Conservation (phyloP, 1,140 invertebrate species). For the Chironomus tepperi region DNA sequence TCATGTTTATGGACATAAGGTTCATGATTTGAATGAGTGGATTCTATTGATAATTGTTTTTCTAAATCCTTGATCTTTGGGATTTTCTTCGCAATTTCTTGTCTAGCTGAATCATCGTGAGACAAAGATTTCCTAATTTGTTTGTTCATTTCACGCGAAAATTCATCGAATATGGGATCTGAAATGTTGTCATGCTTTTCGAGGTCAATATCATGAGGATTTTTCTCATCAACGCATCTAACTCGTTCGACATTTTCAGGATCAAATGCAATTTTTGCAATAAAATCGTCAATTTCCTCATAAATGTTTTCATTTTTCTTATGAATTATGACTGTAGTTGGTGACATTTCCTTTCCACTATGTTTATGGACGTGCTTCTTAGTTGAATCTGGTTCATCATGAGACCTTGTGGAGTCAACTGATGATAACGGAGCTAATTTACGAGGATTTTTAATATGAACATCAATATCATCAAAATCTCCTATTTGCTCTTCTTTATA, state of each 20-base stretch:
- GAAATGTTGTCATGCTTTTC: too few species aligned
- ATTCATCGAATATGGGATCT: neutral
- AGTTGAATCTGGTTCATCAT: constrained; percentile 31
- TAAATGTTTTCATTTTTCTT: constrained; percentile 49
- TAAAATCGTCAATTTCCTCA: constrained; percentile 45
- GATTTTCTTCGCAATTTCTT: too few species aligned
- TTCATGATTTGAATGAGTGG: too few species aligned
- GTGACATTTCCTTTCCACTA: constrained; percentile 17
- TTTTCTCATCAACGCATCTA: too few species aligned
- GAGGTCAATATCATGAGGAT: too few species aligned
- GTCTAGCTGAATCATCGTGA: too few species aligned
- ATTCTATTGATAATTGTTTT: too few species aligned
- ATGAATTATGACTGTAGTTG: constrained; percentile 26
- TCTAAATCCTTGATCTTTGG: too few species aligned
- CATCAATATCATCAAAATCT: constrained; percentile 27
- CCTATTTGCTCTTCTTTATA: constrained; percentile 30
- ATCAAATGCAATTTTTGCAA: constrained; percentile 31
- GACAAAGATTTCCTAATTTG: too few species aligned
- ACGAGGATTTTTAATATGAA: constrained; percentile 14
- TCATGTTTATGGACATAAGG: too few species aligned
- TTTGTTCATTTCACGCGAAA: neutral
- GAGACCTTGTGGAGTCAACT: constrained; percentile 37
- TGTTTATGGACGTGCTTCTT: constrained; percentile 19
- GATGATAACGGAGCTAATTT: constrained; percentile 35
- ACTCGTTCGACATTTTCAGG: constrained; percentile 26